phyloP scores from a whole-genome alignment of 1,140 invertebrate genomes.

The Orussus abietinus region DNA sequence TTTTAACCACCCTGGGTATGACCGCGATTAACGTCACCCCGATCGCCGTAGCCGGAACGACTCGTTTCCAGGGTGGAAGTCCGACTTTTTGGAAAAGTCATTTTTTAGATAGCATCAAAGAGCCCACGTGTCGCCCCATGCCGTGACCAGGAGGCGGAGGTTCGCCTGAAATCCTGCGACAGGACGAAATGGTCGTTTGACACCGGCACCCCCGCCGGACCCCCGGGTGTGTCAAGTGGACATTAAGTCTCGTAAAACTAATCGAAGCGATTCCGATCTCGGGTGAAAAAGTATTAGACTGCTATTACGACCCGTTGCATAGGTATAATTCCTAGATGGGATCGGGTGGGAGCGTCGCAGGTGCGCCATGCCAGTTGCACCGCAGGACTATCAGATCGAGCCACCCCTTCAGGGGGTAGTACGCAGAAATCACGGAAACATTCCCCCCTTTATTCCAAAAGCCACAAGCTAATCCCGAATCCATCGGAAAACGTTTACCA shows the following conservation, averaged over 20 bases:
- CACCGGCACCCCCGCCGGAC: conserved; percentile 2
- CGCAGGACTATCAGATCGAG: conserved; percentile 27
- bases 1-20: too few species aligned
- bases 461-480: too few species aligned
- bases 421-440: too few species aligned
- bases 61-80: too few species aligned
- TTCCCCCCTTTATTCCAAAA: too few species aligned
- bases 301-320: conserved; percentile 34
- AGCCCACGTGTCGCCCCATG: conserved; percentile 2
- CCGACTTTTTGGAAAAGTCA: too few species aligned
- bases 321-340: conserved; percentile 16
- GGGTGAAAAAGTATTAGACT: conserved; percentile 44
- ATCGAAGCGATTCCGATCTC: conserved; percentile 39
- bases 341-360: conserved; percentile 42
- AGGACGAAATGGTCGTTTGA: conserved; percentile 19
- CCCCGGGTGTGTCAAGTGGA: conserved; percentile 33
- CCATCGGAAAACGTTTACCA: too few species aligned
- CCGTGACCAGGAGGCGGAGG: too few species aligned
- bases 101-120: too few species aligned
- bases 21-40: too few species aligned
- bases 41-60: too few species aligned
- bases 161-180: conserved; percentile 18
- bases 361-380: conserved; percentile 34
- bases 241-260: conserved; percentile 39
- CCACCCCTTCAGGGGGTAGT: too few species aligned